phyloP scores from a whole-genome alignment of 2,888 invertebrate genomes.

The Pyrocoelia pectoralis region DNA sequence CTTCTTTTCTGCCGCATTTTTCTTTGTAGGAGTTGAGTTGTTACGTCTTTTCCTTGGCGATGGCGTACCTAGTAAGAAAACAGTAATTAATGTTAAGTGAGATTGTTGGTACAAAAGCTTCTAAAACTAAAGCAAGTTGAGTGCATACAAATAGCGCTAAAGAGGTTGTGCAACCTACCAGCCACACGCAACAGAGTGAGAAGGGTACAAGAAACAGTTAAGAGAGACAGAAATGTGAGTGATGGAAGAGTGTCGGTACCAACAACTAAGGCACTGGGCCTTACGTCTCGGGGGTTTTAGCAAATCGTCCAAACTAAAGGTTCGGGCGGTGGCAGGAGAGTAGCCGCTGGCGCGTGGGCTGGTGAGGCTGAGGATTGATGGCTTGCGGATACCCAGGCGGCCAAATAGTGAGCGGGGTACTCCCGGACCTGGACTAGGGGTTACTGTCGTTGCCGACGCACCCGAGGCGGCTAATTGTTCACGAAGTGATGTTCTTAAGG shows the following conservation, averaged over 20 bases:
- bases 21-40: constrained; percentile 81
- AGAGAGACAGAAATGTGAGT: constrained; percentile 33
- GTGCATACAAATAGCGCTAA: constrained; percentile 33
- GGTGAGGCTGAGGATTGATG: constrained; percentile 84
- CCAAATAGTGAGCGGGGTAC: constrained; percentile 76
- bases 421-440: constrained; percentile 63
- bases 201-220: constrained; percentile 29
- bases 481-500: constrained; percentile 66
- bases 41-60: constrained; percentile 82
- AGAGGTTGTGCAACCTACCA: constrained; percentile 55
- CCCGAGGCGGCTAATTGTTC: constrained; percentile 63
- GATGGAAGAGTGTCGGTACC: constrained; percentile 35
- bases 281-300: constrained; percentile 86
- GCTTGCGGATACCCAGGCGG: constrained; percentile 88
- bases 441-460: constrained; percentile 57
- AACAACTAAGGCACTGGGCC: constrained; percentile 57
- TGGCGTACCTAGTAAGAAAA: constrained; percentile 69
- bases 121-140: constrained; percentile 23
- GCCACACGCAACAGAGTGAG: constrained; percentile 61
- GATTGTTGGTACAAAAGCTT: constrained; percentile 2
- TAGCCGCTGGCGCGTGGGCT: constrained; percentile 65
- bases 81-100: neutral
- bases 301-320: constrained; percentile 89
- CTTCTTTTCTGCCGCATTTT: constrained; percentile 77
- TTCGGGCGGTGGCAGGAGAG: constrained; percentile 73